These are phyloP conservation scores for Eupithecia exiguata DNA, from an alignment of 2,888 invertebrate species.

Conservation along the genomic window DNA sequence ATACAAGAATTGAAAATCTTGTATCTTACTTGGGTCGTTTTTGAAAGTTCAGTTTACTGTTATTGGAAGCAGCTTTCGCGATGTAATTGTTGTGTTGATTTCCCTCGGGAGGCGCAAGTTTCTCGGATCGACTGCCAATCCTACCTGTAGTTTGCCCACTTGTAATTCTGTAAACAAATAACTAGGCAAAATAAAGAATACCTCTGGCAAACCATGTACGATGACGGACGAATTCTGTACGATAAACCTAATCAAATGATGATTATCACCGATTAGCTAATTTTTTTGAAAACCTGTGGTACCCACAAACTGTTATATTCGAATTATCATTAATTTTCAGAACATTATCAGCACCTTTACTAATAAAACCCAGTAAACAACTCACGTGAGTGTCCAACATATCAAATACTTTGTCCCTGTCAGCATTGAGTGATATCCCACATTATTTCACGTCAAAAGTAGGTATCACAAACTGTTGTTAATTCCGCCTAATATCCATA, in stretches of 20 bases:
- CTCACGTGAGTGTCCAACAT: slow-evolving; percentile 16
- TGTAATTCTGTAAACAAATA: slow-evolving; percentile 48
- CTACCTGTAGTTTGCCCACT: slow-evolving; percentile 57
- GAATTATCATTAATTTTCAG: background rate
- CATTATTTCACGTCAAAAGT: slow-evolving; percentile 75
- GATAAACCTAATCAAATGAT: background rate
- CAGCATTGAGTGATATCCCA: slow-evolving; percentile 61
- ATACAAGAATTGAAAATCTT: background rate
- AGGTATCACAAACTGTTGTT: slow-evolving; percentile 75
- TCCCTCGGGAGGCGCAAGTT: slow-evolving; percentile 72
- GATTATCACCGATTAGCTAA: background rate
- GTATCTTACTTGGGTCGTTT: slow-evolving; percentile 48
- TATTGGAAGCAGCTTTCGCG: slow-evolving; percentile 76
- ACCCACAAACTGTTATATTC: background rate
- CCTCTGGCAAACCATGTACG: background rate
- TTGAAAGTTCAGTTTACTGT: slow-evolving; percentile 68
- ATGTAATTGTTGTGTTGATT: slow-evolving; percentile 82
- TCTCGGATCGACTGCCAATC: slow-evolving; percentile 57
- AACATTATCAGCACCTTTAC: background rate
- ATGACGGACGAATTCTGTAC: too few relatives aligned
- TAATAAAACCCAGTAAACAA: slow-evolving; percentile 6
- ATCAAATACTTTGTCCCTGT: slow-evolving; percentile 44
- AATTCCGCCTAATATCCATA: slow-evolving; percentile 78
- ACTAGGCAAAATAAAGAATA: slow-evolving; percentile 6
- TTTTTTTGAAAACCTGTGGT: background rate